Base-by-base conservation (phyloP, 2,888 invertebrate genomes). In the Tortricodes alternella region DNA sequence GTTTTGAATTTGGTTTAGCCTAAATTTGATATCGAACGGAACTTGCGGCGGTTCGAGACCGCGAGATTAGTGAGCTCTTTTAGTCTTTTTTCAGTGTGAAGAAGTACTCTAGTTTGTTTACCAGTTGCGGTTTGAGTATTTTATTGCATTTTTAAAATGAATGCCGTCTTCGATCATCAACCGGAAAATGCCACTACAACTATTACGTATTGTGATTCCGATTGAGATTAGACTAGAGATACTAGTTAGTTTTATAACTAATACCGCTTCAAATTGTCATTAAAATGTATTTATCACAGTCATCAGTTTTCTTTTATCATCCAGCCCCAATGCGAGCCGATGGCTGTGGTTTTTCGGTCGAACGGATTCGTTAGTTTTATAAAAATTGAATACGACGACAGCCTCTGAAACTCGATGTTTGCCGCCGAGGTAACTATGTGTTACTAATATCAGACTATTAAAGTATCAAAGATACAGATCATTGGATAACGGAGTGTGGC, bases 11-110 rank as follows among this genome's bases (percentile, higher is more conserved):
- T 78, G 70, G 78, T 79, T 72, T 82, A 80, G 79, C 83, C 82
- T 85, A 81, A 78, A 85, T 86, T 83, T 83, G 85, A 85, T 84
- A 81, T 78, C 75, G 70, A 78, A 76, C 80, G 80, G 79, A 82
- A 75, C 73, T 75, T 70, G 62, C 67, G 63, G 82, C 76, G 83
- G 82, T 79, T 80, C 76, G 74, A 66, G 62, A 74, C 80, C 79
- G 61, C 80, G 76, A 74, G 67, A 67, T 71, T 67, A 65, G 44
- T 44, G 16, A 11, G 23, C 13, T 50, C 56, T 50, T 66, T 70
- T 69, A 56, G 63, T 69, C 69, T 67, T 72, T 64, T 61, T 48
- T 62, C 34, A 41, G 53, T 53, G 34, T 23, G 16, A 9, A 39
- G 24, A 24, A 24, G 46, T 27, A 41, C 27, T 23, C 32, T 53